Evolutionary conservation across 1,140 invertebrate genomes (phyloP).

Genomic region (Zophobas atratus): DNA sequence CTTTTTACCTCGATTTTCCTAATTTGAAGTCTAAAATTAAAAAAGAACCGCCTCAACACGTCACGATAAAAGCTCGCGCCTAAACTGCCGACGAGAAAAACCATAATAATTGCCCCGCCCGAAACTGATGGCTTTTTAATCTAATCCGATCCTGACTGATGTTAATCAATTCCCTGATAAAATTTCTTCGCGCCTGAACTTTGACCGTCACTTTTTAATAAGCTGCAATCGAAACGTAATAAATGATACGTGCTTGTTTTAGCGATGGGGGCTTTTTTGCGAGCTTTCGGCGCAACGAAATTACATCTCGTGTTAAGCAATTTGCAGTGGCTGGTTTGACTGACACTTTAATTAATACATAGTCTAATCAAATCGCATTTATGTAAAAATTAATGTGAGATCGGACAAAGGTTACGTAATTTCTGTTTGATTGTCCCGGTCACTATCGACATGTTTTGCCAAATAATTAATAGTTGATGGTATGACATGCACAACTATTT

Average conservation of each 20-base stretch:
- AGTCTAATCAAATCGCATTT: conserved; percentile 24
- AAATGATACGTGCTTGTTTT: conserved; percentile 31
- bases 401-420: neutral
- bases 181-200: conserved; percentile 6
- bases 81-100: conserved; percentile 1
- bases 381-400: conserved; percentile 20
- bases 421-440: conserved; percentile 8
- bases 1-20: too few species aligned
- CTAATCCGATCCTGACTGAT: conserved; percentile 10
- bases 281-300: neutral
- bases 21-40: too few species aligned
- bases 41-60: neutral
- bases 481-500: conserved; percentile 14
- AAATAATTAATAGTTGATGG: conserved; percentile 22
- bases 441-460: neutral
- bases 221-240: conserved; percentile 25
- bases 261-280: conserved; percentile 2
- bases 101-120: conserved; percentile 23
- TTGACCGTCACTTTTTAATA: conserved; percentile 36
- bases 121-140: conserved; percentile 26
- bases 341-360: conserved; percentile 38
- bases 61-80: conserved; percentile 21
- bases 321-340: conserved; percentile 23
- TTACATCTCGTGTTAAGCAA: conserved; percentile 29
- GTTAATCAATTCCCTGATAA: conserved; percentile 23